Evolutionary conservation across 2,113 vertebrate species (phyloP).

Genomic region (Amphilophus citrinellus): DNA sequence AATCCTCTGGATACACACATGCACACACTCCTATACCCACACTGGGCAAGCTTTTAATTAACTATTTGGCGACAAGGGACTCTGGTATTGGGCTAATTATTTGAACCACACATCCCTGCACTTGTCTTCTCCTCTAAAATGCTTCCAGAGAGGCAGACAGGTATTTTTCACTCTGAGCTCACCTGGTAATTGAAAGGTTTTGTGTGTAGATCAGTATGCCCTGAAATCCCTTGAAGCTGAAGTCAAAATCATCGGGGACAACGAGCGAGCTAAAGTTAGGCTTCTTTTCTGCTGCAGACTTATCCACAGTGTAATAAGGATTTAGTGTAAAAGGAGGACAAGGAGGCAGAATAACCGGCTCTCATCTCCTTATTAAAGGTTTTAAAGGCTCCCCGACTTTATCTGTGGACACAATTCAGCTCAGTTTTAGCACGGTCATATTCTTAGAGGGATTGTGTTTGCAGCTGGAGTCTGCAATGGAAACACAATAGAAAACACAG

Average conservation of each 20-base stretch:
- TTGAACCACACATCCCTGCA: constrained; percentile 53
- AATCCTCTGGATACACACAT: constrained; percentile 72
- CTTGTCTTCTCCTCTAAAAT: constrained; percentile 44
- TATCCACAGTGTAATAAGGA: constrained; percentile 53
- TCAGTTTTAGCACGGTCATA: constrained; percentile 20
- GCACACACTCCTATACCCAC: constrained; percentile 49
- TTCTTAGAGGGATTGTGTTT: constrained; percentile 40
- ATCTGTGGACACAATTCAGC: constrained; percentile 24
- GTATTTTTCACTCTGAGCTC: constrained; percentile 44
- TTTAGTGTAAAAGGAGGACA: constrained; percentile 50
- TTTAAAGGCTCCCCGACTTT: constrained; percentile 29
- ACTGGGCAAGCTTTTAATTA: constrained; percentile 76
- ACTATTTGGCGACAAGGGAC: constrained; percentile 74
- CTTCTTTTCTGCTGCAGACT: constrained; percentile 41
- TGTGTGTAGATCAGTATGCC: constrained; percentile 28
- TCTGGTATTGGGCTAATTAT: constrained; percentile 78
- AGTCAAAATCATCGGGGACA: constrained; percentile 47
- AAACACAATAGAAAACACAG: not conserved
- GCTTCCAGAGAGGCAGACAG: constrained; percentile 39
- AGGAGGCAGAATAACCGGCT: constrained; percentile 47
- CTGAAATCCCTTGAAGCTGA: constrained; percentile 53
- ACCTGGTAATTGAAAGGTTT: constrained; percentile 60
- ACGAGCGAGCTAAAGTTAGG: constrained; percentile 43
- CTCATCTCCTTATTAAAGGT: constrained; percentile 40
- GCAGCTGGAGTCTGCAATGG: constrained; percentile 12